Conservation (phyloP, 1,140 invertebrate species). For the Meloidogyne floridensis region DNA sequence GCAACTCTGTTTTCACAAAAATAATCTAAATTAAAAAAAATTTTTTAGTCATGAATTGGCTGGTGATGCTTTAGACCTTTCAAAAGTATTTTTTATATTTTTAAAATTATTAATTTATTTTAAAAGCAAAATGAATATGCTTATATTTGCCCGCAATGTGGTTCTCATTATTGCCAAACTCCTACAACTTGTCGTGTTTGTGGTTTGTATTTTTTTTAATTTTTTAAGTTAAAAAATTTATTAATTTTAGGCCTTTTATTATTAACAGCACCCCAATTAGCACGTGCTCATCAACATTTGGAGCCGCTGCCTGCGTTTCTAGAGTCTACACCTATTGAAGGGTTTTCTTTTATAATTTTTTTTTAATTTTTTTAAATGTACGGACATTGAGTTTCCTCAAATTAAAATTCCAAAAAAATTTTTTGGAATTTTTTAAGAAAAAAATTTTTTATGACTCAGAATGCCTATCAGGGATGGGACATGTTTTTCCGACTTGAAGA, state of each 20-base stretch:
- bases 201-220: not conserved
- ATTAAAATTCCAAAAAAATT: too few relatives aligned
- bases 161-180: conserved; percentile 39
- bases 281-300: conserved; percentile 41
- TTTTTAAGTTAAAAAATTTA: not conserved
- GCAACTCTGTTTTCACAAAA: too few relatives aligned
- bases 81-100: not conserved
- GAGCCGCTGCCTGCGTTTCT: conserved; percentile 31
- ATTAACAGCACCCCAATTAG: conserved; percentile 43
- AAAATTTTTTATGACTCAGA: too few relatives aligned
- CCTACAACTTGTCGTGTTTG: conserved; percentile 42
- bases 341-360: not conserved
- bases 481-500: too few relatives aligned
- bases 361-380: too few relatives aligned
- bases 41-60: conserved; percentile 34
- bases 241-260: conserved; percentile 10
- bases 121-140: conserved; percentile 10
- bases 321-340: conserved; percentile 15
- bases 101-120: conserved; percentile 9
- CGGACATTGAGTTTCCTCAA: too few relatives aligned
- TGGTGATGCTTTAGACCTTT: not conserved
- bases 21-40: too few relatives aligned
- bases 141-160: conserved; percentile 40
- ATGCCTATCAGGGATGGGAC: too few relatives aligned
- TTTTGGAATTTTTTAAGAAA: too few relatives aligned